Evolutionary conservation across 2,113 vertebrate genomes (phyloP).

Genomic region (Corynorhinus townsendii): DNA sequence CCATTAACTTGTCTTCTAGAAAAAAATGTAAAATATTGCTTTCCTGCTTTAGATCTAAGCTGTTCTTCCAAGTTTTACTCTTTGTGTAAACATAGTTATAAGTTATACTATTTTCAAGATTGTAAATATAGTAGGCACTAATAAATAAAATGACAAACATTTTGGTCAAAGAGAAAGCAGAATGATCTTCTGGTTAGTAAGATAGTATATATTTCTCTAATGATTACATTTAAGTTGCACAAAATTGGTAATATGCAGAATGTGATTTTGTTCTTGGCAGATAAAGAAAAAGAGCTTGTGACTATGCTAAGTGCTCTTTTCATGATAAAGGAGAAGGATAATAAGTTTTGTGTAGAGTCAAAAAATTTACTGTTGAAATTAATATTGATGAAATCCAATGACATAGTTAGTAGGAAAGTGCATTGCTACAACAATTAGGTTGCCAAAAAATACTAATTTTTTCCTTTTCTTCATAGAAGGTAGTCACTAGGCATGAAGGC

Average conservation of each 20-base stretch:
- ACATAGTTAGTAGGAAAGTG: not conserved
- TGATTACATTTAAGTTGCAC: not conserved
- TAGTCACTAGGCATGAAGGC: not conserved
- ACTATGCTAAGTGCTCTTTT: not conserved
- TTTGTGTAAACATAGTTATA: not conserved
- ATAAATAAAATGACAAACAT: not conserved
- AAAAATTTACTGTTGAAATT: not conserved
- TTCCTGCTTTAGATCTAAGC: not conserved
- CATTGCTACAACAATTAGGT: not conserved
- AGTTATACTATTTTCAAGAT: not conserved
- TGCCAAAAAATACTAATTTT: not conserved
- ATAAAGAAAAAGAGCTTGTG: not conserved
- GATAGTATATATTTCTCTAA: not conserved
- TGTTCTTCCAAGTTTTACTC: not conserved
- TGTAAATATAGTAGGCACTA: not conserved
- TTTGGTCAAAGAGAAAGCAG: not conserved
- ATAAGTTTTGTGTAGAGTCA: not conserved
- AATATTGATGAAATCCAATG: not conserved
- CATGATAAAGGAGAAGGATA: not conserved
- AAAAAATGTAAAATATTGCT: not conserved
- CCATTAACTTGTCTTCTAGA: not conserved
- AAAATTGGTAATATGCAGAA: not conserved
- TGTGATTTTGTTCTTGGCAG: not conserved
- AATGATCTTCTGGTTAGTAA: not conserved
- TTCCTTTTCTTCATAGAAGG: not conserved